A percentile compares a stretch with the other conserved stretches of the same genome.
Conservation (phyloP, 2,113 vertebrate species). For the Benitochromis conjunctus region DNA sequence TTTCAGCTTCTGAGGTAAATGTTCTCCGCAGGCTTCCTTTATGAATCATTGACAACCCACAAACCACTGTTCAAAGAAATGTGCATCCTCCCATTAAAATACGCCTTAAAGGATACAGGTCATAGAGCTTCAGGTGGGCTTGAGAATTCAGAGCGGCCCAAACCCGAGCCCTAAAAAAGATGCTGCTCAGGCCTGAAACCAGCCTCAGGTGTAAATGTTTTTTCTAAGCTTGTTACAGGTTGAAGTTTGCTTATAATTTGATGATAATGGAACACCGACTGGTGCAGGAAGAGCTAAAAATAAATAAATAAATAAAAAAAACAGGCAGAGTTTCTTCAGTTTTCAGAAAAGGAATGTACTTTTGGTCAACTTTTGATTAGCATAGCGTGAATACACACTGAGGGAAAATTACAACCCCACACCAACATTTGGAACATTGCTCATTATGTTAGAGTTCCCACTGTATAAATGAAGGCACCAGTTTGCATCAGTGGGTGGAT, state of each 20-base stretch:
- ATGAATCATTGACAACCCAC: slow-evolving; percentile 62
- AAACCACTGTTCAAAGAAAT: slow-evolving; percentile 56
- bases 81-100: slow-evolving; percentile 64
- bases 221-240: not conserved
- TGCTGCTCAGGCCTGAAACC: not conserved
- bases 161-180: slow-evolving; percentile 1
- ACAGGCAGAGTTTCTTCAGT: not conserved
- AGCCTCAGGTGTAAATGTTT: not conserved
- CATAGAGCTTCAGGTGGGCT: slow-evolving; percentile 9
- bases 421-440: not conserved
- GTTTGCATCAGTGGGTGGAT: slow-evolving; percentile 5
- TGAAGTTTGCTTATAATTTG: slow-evolving; percentile 2
- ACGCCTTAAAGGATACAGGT: slow-evolving; percentile 33
- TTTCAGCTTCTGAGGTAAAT: not conserved
- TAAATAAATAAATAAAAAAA: too few species aligned
- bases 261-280: slow-evolving; percentile 26
- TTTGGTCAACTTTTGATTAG: slow-evolving; percentile 8
- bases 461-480: not conserved
- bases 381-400: not conserved
- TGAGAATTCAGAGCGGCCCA: slow-evolving; percentile 11
- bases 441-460: not conserved
- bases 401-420: not conserved
- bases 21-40: slow-evolving; percentile 24
- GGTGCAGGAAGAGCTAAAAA: not conserved
- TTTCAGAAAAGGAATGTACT: not conserved